Evolutionary conservation across 2,888 invertebrate genomes (phyloP), one percentile per base, ranked within the genome.

Genomic region (Dasypogon diadema): DNA sequence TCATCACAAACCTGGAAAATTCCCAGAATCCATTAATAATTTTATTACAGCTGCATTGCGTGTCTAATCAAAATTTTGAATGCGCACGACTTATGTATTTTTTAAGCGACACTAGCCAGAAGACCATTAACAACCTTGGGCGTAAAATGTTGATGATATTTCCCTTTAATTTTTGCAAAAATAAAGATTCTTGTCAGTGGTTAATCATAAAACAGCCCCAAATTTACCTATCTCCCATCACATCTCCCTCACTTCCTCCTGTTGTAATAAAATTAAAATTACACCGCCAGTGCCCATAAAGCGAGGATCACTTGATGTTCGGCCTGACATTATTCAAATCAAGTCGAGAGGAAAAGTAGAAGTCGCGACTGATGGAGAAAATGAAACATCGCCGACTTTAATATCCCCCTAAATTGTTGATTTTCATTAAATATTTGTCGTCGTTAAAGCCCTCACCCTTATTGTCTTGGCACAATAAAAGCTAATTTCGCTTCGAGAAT

Each of bases 361-460:
- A 54, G 70, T 54, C 70, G 30, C 42, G 54, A 54, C 30, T 70
- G 18, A 18, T 34, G 34, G 54, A 30, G 54, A 54, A 70, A 54
- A 54, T 70, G 54, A 70, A 74, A 75, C 75, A 75, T 74, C 75
- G 56, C 68, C 34, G 46, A 26, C 73, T 73, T 78, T 76, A 76
- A 78, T 75, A 76, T 78, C 72, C 48, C 68, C 56, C 78, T 75
- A 75, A 76, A 75, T 68, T 78, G 78, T 78, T 78, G 78, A 78
- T 78, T 78, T 78, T 78, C 78, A 78, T 78, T 78, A 78, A 78
- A 78, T 78, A 78, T 76, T 78, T 78, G 78, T 70, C 75, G 56
- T 78, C 75, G 56, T 68, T 58, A 37, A 56, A 56, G 22, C 24
- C 56, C 73, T 73, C 54, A 65, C 63, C 63, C 74, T 54, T 26